Conservation (phyloP, 2,797 vertebrate genomes). For the Gallirallus australis region DNA sequence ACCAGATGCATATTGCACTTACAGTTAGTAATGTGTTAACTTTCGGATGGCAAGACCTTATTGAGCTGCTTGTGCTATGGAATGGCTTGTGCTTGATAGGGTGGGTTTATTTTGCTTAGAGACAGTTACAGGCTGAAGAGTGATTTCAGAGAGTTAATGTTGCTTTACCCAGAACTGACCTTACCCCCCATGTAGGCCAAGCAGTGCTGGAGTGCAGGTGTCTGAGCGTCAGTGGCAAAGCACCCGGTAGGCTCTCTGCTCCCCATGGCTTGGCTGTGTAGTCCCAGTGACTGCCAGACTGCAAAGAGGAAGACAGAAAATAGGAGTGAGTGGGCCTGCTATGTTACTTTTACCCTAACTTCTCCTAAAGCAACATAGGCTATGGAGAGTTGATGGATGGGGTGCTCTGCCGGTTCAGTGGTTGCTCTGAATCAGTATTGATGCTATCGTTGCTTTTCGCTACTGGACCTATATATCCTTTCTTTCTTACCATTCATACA, state of each 20-base stretch:
- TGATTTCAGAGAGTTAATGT: neutral
- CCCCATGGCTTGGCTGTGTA: accelerated
- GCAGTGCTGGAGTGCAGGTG: neutral
- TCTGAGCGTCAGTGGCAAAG: neutral
- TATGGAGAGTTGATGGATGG: neutral
- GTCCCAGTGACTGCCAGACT: neutral
- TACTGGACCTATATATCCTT: neutral
- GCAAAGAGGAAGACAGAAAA: neutral
- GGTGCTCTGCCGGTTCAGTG: neutral
- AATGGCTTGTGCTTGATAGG: neutral
- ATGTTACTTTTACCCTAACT: neutral
- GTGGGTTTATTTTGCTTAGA: neutral
- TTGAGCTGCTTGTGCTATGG: neutral
- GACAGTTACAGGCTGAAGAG: neutral
- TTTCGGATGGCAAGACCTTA: neutral
- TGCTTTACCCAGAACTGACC: neutral
- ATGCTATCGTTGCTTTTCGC: neutral
- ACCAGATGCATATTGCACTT: neutral
- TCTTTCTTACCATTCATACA: neutral
- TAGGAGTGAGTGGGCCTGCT: neutral
- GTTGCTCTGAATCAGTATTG: neutral
- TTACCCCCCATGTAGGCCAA: neutral
- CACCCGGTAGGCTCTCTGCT: accelerated
- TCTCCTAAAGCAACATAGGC: neutral
- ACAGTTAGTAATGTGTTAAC: neutral